phyloP scores from a whole-genome alignment of 2,113 vertebrate genomes.

The Ploceus nigricollis region DNA sequence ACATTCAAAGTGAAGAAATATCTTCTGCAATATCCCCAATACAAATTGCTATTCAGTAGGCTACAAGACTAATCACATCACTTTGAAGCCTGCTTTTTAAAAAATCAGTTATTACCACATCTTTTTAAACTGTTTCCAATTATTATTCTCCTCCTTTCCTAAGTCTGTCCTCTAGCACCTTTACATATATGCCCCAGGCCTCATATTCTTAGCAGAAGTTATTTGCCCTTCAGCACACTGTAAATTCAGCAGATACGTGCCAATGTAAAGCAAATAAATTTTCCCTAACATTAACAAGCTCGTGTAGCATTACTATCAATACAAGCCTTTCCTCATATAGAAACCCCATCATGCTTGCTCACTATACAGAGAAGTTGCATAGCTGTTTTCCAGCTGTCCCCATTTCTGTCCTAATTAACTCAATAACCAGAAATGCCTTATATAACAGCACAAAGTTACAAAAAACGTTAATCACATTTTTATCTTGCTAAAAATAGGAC shows the following conservation, averaged over 20 bases:
- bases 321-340: background rate
- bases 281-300: background rate
- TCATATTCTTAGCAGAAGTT: background rate
- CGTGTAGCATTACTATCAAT: background rate
- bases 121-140: background rate
- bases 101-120: background rate
- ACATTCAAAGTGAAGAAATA: background rate
- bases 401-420: slow-evolving; percentile 27
- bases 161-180: background rate
- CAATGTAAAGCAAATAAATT: background rate
- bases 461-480: slow-evolving; percentile 1
- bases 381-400: background rate
- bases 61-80: background rate
- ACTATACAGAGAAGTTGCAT: background rate
- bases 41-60: background rate
- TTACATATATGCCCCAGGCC: background rate
- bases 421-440: background rate
- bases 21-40: background rate
- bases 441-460: slow-evolving; percentile 1
- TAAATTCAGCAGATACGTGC: background rate
- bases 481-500: slow-evolving; percentile 20
- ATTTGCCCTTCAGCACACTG: background rate
- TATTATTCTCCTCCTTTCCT: background rate
- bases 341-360: background rate
- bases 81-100: background rate